Percentiles rank a stretch among this genome's conserved stretches.
phyloP scores from a whole-genome alignment of 1,140 invertebrate genomes.

The Gerris buenoi region DNA sequence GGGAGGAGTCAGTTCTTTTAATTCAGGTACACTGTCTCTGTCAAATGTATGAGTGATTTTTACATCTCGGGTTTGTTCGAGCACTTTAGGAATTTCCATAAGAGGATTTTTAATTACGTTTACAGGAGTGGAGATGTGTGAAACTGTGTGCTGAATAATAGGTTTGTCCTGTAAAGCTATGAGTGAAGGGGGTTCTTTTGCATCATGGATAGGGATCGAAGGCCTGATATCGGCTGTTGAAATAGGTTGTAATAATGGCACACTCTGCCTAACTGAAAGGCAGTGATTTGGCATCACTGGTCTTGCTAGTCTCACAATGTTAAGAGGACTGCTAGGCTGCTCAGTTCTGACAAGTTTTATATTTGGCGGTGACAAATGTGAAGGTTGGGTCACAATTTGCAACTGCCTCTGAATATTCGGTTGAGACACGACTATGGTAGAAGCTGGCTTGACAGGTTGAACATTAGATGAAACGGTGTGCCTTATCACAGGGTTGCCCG shows the following conservation, averaged over 20 bases:
- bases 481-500: background rate
- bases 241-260: background rate
- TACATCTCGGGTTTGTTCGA: background rate
- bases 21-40: too few species aligned
- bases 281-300: background rate
- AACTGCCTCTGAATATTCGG: background rate
- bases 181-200: background rate
- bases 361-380: constrained; percentile 12
- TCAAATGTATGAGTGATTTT: too few species aligned
- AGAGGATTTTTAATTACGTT: constrained; percentile 1
- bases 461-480: background rate
- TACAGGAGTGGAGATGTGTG: background rate
- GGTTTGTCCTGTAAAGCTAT: background rate
- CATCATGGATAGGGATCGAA: constrained; percentile 2
- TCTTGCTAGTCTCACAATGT: background rate
- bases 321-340: background rate
- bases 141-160: background rate
- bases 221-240: background rate
- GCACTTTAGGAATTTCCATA: background rate
- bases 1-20: too few species aligned
- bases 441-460: background rate
- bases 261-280: background rate
- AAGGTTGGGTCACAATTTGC: background rate
- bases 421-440: background rate
- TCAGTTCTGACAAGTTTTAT: constrained; percentile 7